Percentiles rank a stretch among this genome's conserved stretches.
Evolutionary conservation across 2,113 vertebrate species (phyloP).

Genomic region (Pachypanchax playfairii): DNA sequence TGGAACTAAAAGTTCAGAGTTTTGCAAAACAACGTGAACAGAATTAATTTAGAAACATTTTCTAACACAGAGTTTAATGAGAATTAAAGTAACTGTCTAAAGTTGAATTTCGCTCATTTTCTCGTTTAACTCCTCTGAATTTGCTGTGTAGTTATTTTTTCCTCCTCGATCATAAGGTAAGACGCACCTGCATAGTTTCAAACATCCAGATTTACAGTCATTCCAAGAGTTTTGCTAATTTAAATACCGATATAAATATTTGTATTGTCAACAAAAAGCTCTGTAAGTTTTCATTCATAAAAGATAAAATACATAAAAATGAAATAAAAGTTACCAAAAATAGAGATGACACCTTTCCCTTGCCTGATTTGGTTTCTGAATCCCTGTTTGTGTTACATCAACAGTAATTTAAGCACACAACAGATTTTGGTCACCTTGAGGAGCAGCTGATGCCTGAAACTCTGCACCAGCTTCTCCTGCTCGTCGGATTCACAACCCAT

Average conservation of each 20-base stretch:
- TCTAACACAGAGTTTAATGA: too few species aligned
- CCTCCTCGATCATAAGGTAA: background rate
- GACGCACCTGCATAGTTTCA: background rate
- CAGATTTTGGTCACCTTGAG: conserved; percentile 28
- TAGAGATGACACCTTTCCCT: background rate
- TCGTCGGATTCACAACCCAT: conserved; percentile 50
- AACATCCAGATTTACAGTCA: background rate
- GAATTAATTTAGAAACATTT: too few species aligned
- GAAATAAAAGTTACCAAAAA: background rate
- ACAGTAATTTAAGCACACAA: conserved; percentile 12
- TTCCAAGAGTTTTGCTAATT: too few species aligned
- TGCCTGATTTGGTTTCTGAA: conserved; percentile 12
- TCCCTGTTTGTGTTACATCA: conserved; percentile 5
- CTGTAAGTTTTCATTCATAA: too few species aligned
- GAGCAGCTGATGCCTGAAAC: conserved; percentile 40
- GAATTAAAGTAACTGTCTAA: too few species aligned
- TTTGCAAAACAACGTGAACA: too few species aligned
- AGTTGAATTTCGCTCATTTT: too few species aligned
- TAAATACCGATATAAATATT: too few species aligned
- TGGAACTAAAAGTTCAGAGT: too few species aligned
- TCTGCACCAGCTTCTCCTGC: conserved; percentile 28
- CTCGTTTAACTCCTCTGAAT: background rate
- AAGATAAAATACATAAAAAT: background rate
- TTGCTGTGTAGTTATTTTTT: too few species aligned
- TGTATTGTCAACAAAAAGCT: too few species aligned